phyloP scores from a whole-genome alignment of 2,797 vertebrate species.

The Peromyscus nudipes region DNA sequence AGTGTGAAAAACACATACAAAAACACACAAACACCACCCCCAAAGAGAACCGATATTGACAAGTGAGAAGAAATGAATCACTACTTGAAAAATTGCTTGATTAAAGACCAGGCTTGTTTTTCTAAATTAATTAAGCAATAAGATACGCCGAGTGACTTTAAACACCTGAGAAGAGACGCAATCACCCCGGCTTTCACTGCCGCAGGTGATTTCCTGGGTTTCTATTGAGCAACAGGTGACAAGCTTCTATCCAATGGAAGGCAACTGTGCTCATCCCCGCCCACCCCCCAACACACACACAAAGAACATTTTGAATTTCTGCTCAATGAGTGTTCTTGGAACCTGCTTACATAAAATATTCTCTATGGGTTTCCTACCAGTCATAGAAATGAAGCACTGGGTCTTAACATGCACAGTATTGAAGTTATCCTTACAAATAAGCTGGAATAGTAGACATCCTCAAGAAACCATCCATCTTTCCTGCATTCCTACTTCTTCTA shows the following conservation, averaged over 20 bases:
- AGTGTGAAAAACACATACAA: neutral
- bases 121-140: slow-evolving; percentile 69
- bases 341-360: slow-evolving; percentile 15
- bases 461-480: neutral
- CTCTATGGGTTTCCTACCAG: neutral
- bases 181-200: slow-evolving; percentile 31
- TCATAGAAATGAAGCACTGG: neutral
- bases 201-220: slow-evolving; percentile 1
- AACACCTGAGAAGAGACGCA: slow-evolving; percentile 6
- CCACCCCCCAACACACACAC: neutral
- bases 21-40: neutral
- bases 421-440: neutral
- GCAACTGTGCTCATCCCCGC: neutral
- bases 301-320: slow-evolving; percentile 2
- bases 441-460: neutral
- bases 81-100: slow-evolving; percentile 66
- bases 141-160: slow-evolving; percentile 58
- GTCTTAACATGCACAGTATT: neutral
- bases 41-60: slow-evolving; percentile 57
- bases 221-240: neutral
- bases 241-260: neutral
- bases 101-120: slow-evolving; percentile 68
- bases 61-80: slow-evolving; percentile 65
- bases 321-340: neutral
- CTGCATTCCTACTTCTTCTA: neutral